Percentiles rank a stretch among this genome's conserved stretches.
phyloP scores from a whole-genome alignment of 1,140 invertebrate genomes.

The Galendromus occidentalis region DNA sequence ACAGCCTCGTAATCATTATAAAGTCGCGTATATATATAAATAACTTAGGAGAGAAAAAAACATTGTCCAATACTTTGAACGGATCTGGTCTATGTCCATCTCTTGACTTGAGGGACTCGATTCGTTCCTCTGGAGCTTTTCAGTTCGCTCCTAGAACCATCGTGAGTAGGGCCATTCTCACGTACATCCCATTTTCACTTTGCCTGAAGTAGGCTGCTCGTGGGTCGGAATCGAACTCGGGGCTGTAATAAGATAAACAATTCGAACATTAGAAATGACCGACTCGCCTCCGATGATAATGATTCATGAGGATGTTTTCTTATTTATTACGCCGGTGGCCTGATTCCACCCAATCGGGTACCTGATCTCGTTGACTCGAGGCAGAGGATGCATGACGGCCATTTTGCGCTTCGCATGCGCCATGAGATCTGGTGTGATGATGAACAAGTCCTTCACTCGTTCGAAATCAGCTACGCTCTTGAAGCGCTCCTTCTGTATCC shows the following conservation, averaged over 20 bases:
- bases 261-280: not conserved
- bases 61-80: too few species aligned
- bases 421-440: constrained; percentile 87
- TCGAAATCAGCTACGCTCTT: constrained; percentile 60
- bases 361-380: constrained; percentile 79
- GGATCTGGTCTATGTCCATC: not conserved
- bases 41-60: too few species aligned
- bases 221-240: constrained; percentile 83
- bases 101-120: not conserved
- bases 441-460: constrained; percentile 54
- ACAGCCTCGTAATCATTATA: too few species aligned
- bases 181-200: constrained; percentile 90
- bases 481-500: constrained; percentile 91
- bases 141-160: constrained; percentile 49
- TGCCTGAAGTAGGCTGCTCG: constrained; percentile 95
- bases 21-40: too few species aligned
- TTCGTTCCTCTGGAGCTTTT: constrained; percentile 24
- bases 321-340: too few species aligned
- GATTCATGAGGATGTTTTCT: too few species aligned
- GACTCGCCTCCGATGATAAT: not conserved
- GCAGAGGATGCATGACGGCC: constrained; percentile 93
- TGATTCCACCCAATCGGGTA: constrained; percentile 16
- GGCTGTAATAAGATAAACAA: constrained; percentile 25
- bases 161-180: constrained; percentile 86
- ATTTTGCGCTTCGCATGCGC: constrained; percentile 74